Evolutionary conservation across 2,113 vertebrate genomes (phyloP).

Genomic region (Hymenochirus boettgeri): DNA sequence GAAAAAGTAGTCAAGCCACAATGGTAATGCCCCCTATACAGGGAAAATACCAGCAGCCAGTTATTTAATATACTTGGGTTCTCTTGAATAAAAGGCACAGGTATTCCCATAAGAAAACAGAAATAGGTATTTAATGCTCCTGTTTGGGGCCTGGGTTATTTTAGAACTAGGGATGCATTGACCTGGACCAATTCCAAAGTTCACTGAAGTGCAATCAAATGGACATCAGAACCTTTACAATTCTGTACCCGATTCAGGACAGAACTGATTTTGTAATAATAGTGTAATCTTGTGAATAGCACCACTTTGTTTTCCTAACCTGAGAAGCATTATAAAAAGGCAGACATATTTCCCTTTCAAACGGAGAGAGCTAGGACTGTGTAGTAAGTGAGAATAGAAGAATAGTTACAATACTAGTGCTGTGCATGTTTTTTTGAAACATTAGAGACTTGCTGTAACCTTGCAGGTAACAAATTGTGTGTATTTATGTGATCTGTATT

Average conservation of each 20-base stretch:
- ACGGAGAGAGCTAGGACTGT: conserved; percentile 20
- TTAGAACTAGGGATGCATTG: conserved; percentile 12
- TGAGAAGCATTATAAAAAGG: conserved; percentile 61
- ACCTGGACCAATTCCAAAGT: conserved; percentile 19
- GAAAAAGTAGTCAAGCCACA: conserved; percentile 53
- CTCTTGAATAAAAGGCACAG: not conserved
- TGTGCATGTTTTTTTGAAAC: not conserved
- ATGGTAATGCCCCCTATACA: conserved; percentile 32
- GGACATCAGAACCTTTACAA: not conserved
- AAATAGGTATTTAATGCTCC: conserved; percentile 42
- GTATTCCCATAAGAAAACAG: conserved; percentile 24
- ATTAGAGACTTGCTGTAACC: conserved; percentile 43
- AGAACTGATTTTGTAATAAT: conserved; percentile 9
- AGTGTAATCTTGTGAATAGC: conserved; percentile 51
- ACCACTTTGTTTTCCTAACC: conserved; percentile 66
- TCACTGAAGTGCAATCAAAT: not conserved
- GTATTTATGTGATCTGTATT: conserved; percentile 9
- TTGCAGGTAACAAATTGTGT: not conserved
- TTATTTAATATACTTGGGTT: conserved; percentile 26
- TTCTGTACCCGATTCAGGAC: not conserved
- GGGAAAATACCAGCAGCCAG: conserved; percentile 45
- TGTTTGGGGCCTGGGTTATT: conserved; percentile 44
- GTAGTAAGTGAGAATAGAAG: conserved; percentile 6
- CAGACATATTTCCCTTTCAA: conserved; percentile 64
- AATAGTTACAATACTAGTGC: conserved; percentile 4